These are phyloP conservation scores for Holacanthella duospinosa DNA, from an alignment of 2,888 invertebrate genomes.

Conservation along the genomic window DNA sequence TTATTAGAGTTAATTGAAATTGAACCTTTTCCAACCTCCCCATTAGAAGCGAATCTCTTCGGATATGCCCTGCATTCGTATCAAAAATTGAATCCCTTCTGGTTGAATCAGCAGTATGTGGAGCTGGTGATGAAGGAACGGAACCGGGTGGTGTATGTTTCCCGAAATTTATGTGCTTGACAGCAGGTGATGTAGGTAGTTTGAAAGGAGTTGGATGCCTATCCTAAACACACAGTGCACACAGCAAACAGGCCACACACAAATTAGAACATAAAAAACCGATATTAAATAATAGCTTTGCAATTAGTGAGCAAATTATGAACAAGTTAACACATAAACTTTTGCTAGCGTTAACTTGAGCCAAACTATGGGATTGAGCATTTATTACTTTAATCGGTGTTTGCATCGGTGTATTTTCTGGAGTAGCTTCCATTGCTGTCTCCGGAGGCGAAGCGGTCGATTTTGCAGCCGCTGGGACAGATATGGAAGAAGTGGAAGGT, in stretches of 20 bases:
- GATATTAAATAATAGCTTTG: slow-evolving; percentile 8
- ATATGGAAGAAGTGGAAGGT: not conserved
- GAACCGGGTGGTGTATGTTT: slow-evolving; percentile 30
- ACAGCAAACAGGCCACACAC: slow-evolving; percentile 18
- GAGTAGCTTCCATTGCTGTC: slow-evolving; percentile 78
- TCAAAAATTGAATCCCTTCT: slow-evolving; percentile 35
- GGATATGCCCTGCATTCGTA: slow-evolving; percentile 7
- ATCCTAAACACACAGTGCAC: slow-evolving; percentile 28
- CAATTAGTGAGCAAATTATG: not conserved
- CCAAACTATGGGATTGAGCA: no score
- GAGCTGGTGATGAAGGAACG: slow-evolving; percentile 34
- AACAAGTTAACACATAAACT: slow-evolving; percentile 30
- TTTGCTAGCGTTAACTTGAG: not conserved
- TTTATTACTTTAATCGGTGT: slow-evolving; percentile 34
- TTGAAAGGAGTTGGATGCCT: slow-evolving; percentile 24
- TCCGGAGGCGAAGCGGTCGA: slow-evolving; percentile 58
- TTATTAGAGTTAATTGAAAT: no score
- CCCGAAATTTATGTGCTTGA: slow-evolving; percentile 31
- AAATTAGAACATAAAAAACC: slow-evolving; percentile 14
- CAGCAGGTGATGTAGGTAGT: slow-evolving; percentile 31
- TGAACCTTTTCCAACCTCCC: slow-evolving; percentile 3
- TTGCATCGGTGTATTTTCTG: slow-evolving; percentile 68
- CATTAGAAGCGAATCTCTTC: slow-evolving; percentile 15
- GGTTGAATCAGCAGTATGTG: slow-evolving; percentile 17
- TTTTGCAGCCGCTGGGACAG: not conserved